Base-by-base conservation (phyloP, 2,797 vertebrate genomes). In the Rhinogobio ventralis region DNA sequence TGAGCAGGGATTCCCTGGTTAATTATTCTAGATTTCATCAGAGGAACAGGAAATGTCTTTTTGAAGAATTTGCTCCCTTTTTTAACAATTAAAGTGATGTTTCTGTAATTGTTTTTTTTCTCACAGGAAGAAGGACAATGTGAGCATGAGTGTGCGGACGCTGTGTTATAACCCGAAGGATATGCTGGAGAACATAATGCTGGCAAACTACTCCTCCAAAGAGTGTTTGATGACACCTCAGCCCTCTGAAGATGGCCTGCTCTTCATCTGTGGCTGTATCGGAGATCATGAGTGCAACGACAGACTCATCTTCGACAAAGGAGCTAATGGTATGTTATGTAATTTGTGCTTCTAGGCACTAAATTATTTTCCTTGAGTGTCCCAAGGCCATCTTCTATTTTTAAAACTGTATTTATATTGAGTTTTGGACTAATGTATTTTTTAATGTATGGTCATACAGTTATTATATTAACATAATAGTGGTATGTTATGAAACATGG, bases 221-320 rank as follows among this genome's bases (percentile, higher is more conserved):
- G 93, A 95, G 87, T 98, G 97, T 90, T 78, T 94, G 89, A 97
- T 98, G 97, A 90, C 90, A 81, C 90, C 89, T 0, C 94, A 96
- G 92, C 93, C 94, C 4, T 91, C 91, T 0, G 92, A 94, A 11
- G 92, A 94, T 0, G 94, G 94, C 0, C 55, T 87, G 85, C 86
- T 95, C 91, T 96, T 96, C 91, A 89, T 97, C 83, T 97, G 97
- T 0, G 96, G 95, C 82, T 98, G 97, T 0, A 92, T 92, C 9
- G 94, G 95, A 0, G 96, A 96, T 81, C 96, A 96, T 5, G 97
- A 97, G 73, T 98, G 97, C 89, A 97, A 98, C 0, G 96, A 98
- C 90, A 96, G 90, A 19, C 96, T 98, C 23, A 92, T 97, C 90
- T 98, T 98, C 75, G 94, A 96, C 79, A 95, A 96, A 78, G 93